Percentiles rank a stretch among this genome's conserved stretches.
These are phyloP conservation scores for Drosophila seguyi DNA, from an alignment of 1,140 invertebrate species.

Conservation along the genomic window DNA sequence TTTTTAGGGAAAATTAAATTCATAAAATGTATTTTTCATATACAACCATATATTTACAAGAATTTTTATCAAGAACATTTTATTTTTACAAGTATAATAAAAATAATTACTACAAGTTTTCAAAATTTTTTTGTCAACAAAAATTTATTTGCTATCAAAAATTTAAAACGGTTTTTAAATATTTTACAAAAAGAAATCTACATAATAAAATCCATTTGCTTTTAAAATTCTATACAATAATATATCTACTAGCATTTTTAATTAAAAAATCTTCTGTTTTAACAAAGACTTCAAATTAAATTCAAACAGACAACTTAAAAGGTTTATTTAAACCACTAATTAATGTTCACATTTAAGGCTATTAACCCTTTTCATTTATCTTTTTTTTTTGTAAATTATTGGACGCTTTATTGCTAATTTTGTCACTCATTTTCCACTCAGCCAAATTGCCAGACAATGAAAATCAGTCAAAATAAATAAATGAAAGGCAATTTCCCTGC, in stretches of 20 bases:
- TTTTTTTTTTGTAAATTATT: background rate
- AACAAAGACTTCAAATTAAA: background rate
- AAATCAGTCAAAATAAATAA: conserved; percentile 22
- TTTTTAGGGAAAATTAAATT: background rate
- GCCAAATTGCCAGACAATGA: conserved; percentile 45
- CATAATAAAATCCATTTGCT: no score
- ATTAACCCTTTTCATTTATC: background rate
- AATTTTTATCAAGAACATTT: no score
- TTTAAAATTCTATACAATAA: no score
- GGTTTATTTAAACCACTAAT: background rate
- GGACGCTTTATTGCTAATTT: conserved; percentile 1
- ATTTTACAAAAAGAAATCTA: no score
- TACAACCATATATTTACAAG: no score
- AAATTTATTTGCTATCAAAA: no score
- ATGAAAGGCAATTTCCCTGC: conserved; percentile 3
- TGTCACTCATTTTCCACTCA: conserved; percentile 17
- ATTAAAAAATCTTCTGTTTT: background rate
- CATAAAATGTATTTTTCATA: background rate
- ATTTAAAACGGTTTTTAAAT: no score
- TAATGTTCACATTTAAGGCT: background rate
- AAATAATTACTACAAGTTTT: no score
- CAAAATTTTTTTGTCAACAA: no score
- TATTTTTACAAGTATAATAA: no score
- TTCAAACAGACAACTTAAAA: background rate
- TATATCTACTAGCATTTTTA: background rate